Evolutionary conservation across 2,888 invertebrate genomes (phyloP).

Genomic region (Galerucella calmariensis): DNA sequence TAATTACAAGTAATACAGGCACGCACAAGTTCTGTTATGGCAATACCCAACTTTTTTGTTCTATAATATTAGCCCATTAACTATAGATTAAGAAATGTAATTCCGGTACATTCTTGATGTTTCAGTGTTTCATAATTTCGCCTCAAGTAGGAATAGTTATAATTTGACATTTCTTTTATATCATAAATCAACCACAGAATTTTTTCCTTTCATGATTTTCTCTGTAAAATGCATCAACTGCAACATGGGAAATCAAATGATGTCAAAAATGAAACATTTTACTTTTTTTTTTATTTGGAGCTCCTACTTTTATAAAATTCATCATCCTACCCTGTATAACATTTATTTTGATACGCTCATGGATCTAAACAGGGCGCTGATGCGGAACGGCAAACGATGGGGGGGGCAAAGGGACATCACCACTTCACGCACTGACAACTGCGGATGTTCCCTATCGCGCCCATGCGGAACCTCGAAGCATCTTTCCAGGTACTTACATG

Average conservation of each 20-base stretch:
- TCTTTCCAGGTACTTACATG: conserved; percentile 27
- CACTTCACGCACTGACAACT: conserved; percentile 59
- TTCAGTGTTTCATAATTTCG: neutral
- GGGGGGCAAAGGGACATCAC: conserved; percentile 48
- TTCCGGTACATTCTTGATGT: neutral
- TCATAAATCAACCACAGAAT: too few relatives aligned
- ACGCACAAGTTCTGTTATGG: conserved; percentile 17
- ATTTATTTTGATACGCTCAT: conserved; percentile 32
- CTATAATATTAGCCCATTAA: conserved; percentile 15
- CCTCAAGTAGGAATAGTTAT: neutral
- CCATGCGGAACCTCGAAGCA: conserved; percentile 55
- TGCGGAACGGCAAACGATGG: conserved; percentile 46
- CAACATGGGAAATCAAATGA: too few relatives aligned
- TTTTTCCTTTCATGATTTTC: too few relatives aligned
- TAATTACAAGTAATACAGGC: neutral
- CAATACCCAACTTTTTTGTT: conserved; percentile 9
- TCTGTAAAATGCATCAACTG: too few relatives aligned
- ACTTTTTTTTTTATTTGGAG: too few relatives aligned
- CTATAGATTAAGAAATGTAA: conserved; percentile 8
- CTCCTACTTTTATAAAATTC: neutral
- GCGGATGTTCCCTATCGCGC: conserved; percentile 56
- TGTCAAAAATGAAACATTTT: too few relatives aligned
- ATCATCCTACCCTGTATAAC: neutral
- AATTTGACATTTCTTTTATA: too few relatives aligned
- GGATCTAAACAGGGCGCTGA: conserved; percentile 44